These are phyloP conservation scores for Montipora sp. DNA, from an alignment of 64 coral and sea anemone species.

Conservation along the genomic window DNA sequence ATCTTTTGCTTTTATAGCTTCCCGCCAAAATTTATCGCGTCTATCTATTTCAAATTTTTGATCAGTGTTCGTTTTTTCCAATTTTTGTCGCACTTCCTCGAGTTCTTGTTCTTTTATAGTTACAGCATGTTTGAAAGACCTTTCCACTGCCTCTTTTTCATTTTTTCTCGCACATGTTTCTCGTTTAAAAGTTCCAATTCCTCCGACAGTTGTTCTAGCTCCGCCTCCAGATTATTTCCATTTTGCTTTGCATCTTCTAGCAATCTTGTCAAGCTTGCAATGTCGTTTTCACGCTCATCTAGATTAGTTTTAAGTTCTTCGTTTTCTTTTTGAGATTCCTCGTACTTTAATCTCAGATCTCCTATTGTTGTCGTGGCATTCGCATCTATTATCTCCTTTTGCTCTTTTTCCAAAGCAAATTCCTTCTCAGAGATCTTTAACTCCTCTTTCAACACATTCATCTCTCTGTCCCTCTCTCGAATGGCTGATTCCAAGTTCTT, in stretches of 20 bases:
- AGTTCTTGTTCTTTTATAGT: conserved; percentile 49
- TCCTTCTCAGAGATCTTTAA: conserved; percentile 34
- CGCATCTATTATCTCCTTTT: neutral
- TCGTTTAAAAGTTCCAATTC: conserved; percentile 6
- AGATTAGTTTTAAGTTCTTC: conserved; percentile 15
- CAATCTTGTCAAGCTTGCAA: conserved; percentile 12
- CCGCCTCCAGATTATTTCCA: neutral
- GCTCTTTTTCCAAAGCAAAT: conserved; percentile 28
- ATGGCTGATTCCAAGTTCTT: conserved; percentile 5
- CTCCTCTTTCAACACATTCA: conserved; percentile 31
- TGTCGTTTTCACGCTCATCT: conserved; percentile 34
- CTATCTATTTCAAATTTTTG: conserved; percentile 25
- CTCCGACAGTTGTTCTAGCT: neutral
- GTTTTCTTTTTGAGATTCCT: conserved; percentile 9
- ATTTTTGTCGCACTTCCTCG: neutral
- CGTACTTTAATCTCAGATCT: neutral
- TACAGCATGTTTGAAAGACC: neutral
- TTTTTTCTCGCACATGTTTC: neutral
- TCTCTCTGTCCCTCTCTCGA: conserved; percentile 8
- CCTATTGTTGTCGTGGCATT: neutral
- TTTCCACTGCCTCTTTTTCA: conserved; percentile 46
- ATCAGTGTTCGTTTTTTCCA: neutral
- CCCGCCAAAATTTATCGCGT: conserved; percentile 13
- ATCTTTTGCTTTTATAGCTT: conserved; percentile 35
- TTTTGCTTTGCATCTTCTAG: conserved; percentile 6